Percentiles rank a stretch among this genome's conserved stretches.
These are phyloP conservation scores for Trichonephila clavata DNA, from an alignment of 1,140 invertebrate species.

Conservation along the genomic window DNA sequence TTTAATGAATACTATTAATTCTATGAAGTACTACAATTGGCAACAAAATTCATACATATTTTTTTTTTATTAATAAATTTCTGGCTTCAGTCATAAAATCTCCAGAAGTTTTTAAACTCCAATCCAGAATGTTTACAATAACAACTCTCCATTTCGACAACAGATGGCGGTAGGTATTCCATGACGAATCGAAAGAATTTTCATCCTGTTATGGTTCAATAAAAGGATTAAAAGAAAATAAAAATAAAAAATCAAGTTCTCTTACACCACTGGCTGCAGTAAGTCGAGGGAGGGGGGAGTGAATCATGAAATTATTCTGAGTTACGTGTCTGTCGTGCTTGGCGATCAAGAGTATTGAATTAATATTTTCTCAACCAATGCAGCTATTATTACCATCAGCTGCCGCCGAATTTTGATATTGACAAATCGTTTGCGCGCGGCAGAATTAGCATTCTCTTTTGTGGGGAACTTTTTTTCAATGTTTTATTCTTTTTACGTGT, in stretches of 20 bases:
- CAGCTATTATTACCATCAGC: conserved; percentile 66
- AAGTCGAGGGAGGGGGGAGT: neutral
- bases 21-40: too few species aligned
- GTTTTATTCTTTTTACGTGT: neutral
- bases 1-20: too few species aligned
- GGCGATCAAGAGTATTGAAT: conserved; percentile 64
- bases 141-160: neutral
- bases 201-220: neutral
- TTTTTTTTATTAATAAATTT: too few species aligned
- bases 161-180: conserved; percentile 27
- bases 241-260: neutral
- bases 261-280: neutral
- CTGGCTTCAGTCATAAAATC: too few species aligned
- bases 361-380: conserved; percentile 67
- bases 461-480: neutral
- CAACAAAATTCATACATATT: too few species aligned
- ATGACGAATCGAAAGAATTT: neutral
- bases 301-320: conserved; percentile 53
- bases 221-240: neutral
- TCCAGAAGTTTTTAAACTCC: neutral
- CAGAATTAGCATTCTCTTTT: conserved; percentile 57
- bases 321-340: conserved; percentile 19
- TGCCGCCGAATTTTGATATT: conserved; percentile 24
- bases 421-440: conserved; percentile 47
- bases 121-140: neutral